These are phyloP conservation scores for Anniella stebbinsi DNA, from an alignment of 2,797 vertebrate genomes.

Conservation along the genomic window DNA sequence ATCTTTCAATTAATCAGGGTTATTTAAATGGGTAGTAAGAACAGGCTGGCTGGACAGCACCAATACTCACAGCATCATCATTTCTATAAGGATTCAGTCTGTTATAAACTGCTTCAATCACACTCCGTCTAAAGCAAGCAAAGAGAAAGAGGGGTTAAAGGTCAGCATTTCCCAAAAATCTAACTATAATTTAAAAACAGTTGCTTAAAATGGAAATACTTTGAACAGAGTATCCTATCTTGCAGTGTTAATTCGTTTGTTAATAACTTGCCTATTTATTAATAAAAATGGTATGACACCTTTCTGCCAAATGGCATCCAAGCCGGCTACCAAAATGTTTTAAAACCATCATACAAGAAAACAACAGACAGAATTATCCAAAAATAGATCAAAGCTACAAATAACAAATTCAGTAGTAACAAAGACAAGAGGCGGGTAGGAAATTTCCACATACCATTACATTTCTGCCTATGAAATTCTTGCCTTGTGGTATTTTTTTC, in stretches of 20 bases:
- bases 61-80: conserved; percentile 97
- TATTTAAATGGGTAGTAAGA: conserved; percentile 6
- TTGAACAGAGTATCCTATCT: background rate
- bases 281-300: background rate
- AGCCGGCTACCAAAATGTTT: background rate
- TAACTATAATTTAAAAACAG: conserved; percentile 4
- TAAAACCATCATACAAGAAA: background rate
- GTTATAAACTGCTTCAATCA: conserved; percentile 99
- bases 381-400: background rate
- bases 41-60: conserved; percentile 31
- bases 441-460: background rate
- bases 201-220: conserved; percentile 24
- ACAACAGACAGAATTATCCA: background rate
- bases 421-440: background rate
- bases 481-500: background rate
- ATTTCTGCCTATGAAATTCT: background rate
- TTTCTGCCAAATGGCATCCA: background rate
- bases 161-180: background rate
- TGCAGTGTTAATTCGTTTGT: background rate
- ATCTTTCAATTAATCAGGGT: conserved; percentile 15
- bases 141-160: conserved; percentile 65
- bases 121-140: conserved; percentile 88
- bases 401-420: background rate
- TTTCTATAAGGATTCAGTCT: conserved; percentile 98
- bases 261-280: background rate